phyloP scores from a whole-genome alignment of 1,140 invertebrate genomes.

The Drosophila setifemur region DNA sequence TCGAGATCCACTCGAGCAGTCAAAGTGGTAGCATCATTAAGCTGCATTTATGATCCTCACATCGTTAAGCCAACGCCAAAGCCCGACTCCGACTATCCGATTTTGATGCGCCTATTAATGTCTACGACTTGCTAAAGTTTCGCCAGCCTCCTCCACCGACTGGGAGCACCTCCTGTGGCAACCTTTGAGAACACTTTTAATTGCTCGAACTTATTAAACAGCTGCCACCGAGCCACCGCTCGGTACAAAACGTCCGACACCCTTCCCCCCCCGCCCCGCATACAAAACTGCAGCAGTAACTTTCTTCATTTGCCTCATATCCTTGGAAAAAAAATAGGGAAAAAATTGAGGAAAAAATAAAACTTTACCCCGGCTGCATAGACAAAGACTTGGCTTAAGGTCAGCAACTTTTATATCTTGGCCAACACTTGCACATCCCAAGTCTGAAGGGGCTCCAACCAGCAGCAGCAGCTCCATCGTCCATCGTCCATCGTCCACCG shows the following conservation, averaged over 20 bases:
- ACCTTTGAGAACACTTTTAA: constrained; percentile 72
- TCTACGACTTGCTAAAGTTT: constrained; percentile 45
- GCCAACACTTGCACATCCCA: constrained; percentile 67
- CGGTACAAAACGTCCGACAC: constrained; percentile 18
- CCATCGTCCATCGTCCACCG: not conserved
- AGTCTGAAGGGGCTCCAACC: constrained; percentile 68
- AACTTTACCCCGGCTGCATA: constrained; percentile 63
- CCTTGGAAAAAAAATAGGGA: constrained; percentile 18
- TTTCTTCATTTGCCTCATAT: constrained; percentile 65
- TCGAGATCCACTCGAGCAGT: not conserved
- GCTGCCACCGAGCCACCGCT: constrained; percentile 67
- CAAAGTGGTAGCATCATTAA: constrained; percentile 51
- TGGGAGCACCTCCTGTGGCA: constrained; percentile 28
- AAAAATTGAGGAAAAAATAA: constrained; percentile 33
- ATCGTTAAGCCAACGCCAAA: constrained; percentile 59
- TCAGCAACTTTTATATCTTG: constrained; percentile 79
- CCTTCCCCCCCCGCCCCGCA: not conserved
- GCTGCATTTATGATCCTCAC: constrained; percentile 64
- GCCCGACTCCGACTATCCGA: constrained; percentile 24
- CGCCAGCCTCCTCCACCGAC: not conserved
- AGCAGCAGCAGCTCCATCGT: constrained; percentile 17
- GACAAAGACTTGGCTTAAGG: constrained; percentile 72
- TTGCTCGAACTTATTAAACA: constrained; percentile 79
- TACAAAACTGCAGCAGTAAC: constrained; percentile 18
- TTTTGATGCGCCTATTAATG: constrained; percentile 73